Percentiles rank a stretch among this genome's conserved stretches.
These are phyloP conservation scores for Camptogramma bilineatum DNA, from an alignment of 2,888 invertebrate species.

Conservation along the genomic window DNA sequence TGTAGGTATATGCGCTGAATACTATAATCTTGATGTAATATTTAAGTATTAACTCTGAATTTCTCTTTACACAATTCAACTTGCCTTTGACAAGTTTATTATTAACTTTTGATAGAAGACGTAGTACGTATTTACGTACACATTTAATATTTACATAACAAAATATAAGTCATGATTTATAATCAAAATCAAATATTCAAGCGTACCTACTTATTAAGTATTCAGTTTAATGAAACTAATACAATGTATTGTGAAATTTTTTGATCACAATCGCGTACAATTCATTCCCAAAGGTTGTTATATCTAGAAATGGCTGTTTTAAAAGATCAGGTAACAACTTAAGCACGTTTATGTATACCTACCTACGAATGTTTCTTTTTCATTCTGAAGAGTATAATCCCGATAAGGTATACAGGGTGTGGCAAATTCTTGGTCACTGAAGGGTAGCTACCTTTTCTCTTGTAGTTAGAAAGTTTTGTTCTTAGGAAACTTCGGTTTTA, in stretches of 20 bases:
- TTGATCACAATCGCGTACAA: neutral
- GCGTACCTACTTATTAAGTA: constrained; percentile 4
- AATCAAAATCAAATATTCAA: constrained; percentile 7
- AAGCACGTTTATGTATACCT: neutral
- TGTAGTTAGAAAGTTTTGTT: no score
- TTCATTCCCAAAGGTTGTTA: neutral
- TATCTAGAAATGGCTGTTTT: neutral
- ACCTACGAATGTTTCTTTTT: neutral
- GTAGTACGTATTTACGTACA: constrained; percentile 31
- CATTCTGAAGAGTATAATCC: neutral
- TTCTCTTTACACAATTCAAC: constrained; percentile 53
- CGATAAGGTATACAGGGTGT: neutral
- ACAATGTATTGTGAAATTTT: neutral
- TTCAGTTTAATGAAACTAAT: neutral
- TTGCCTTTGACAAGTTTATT: constrained; percentile 58
- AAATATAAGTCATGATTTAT: constrained; percentile 6
- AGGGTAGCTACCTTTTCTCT: no score
- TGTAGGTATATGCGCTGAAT: constrained; percentile 15
- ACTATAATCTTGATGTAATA: constrained; percentile 44
- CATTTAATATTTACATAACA: constrained; percentile 48
- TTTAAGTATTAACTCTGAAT: constrained; percentile 53
- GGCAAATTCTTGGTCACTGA: no score
- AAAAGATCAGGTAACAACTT: neutral
- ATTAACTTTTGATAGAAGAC: constrained; percentile 44
- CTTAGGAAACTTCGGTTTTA: no score